These are phyloP conservation scores for Lepisosteus oculatus DNA, from an alignment of 2,113 vertebrate species.

Conservation along the genomic window DNA sequence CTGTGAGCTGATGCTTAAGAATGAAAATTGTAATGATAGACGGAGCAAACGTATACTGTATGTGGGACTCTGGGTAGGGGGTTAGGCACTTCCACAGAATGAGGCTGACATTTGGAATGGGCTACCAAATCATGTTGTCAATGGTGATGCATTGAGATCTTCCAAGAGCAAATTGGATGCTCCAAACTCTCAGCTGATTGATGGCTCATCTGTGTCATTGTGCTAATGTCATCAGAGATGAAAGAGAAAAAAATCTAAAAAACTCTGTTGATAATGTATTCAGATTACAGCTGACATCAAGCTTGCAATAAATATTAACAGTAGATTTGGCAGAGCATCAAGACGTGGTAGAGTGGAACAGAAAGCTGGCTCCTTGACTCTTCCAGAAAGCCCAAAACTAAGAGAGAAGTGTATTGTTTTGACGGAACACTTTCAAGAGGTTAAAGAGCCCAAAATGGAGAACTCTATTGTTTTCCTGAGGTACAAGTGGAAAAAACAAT, in stretches of 20 bases:
- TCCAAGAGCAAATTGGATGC: constrained; percentile 54
- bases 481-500: background rate
- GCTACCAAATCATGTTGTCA: constrained; percentile 63
- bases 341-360: no score
- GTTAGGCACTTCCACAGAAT: constrained; percentile 35
- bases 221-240: constrained; percentile 30
- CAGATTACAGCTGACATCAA: background rate
- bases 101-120: constrained; percentile 44
- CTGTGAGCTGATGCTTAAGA: no score
- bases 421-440: background rate
- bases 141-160: constrained; percentile 62
- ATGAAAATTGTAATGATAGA: no score
- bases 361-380: no score
- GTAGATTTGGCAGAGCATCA: no score
- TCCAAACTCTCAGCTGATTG: constrained; percentile 56
- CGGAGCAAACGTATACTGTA: no score
- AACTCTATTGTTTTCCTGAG: no score
- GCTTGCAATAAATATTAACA: no score
- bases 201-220: constrained; percentile 41
- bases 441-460: no score
- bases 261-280: constrained; percentile 7
- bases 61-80: background rate
- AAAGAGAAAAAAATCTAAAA: constrained; percentile 13
- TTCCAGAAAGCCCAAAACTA: background rate
- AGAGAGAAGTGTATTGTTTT: background rate